Evolutionary conservation across 2,888 invertebrate genomes (phyloP).

Genomic region (Macrosoma leucophasiata): DNA sequence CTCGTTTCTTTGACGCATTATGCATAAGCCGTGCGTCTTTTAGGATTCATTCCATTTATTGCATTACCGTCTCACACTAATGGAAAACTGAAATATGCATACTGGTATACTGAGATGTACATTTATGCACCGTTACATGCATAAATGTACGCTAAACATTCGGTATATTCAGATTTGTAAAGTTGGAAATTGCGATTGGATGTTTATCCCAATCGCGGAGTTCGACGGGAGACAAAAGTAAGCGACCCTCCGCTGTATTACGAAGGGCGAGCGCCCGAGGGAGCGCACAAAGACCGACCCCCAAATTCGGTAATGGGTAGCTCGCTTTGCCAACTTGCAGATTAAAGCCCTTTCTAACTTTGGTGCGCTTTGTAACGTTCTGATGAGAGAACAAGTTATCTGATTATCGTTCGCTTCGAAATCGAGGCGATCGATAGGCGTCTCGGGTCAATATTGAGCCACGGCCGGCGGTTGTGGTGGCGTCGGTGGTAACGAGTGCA

Average conservation of each 20-base stretch:
- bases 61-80: too few species aligned
- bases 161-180: too few species aligned
- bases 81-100: too few species aligned
- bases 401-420: constrained; percentile 23
- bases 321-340: constrained; percentile 50
- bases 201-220: too few species aligned
- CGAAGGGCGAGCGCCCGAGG: constrained; percentile 43
- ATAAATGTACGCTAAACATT: too few species aligned
- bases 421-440: constrained; percentile 28
- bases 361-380: constrained; percentile 18
- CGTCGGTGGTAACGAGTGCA: constrained; percentile 8
- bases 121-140: too few species aligned
- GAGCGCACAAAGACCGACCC: constrained; percentile 56
- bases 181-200: too few species aligned
- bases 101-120: too few species aligned
- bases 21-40: too few species aligned
- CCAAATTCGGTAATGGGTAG: constrained; percentile 51
- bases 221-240: constrained; percentile 58
- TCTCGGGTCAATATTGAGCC: constrained; percentile 34
- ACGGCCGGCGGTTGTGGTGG: constrained; percentile 17
- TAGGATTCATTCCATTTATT: too few species aligned
- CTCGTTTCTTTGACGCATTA: too few species aligned
- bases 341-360: constrained; percentile 47
- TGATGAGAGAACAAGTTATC: constrained; percentile 4
- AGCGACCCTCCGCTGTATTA: constrained; percentile 41